phyloP scores from a whole-genome alignment of 2,113 vertebrate genomes.

The Syngnathus scovelli region DNA sequence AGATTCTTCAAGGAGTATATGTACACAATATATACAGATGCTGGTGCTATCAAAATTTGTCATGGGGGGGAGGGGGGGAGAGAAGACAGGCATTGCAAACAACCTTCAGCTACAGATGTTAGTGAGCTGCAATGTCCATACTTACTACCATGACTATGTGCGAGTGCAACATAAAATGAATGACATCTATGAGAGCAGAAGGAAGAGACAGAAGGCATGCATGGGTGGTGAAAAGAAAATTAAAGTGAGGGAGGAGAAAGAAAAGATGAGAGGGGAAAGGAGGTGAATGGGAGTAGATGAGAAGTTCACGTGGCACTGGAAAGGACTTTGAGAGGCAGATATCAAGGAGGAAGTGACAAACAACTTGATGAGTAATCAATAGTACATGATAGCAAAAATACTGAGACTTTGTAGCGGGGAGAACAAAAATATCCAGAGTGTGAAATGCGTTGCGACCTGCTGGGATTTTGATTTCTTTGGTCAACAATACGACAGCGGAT shows the following conservation, averaged over 20 bases:
- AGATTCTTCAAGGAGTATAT: slow-evolving; percentile 44
- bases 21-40: slow-evolving; percentile 65
- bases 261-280: not conserved
- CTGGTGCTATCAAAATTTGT: slow-evolving; percentile 54
- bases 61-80: not conserved
- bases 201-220: slow-evolving; percentile 35
- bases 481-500: not conserved
- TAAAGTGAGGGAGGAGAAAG: not conserved
- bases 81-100: slow-evolving; percentile 26
- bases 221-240: slow-evolving; percentile 4
- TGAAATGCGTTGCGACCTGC: slow-evolving; percentile 30
- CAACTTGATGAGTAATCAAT: slow-evolving; percentile 41
- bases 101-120: slow-evolving; percentile 57
- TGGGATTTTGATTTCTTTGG: slow-evolving; percentile 17
- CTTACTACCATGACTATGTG: slow-evolving; percentile 63
- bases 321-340: slow-evolving; percentile 21
- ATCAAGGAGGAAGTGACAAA: slow-evolving; percentile 33
- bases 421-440: slow-evolving; percentile 16
- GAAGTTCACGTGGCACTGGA: slow-evolving; percentile 1
- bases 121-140: slow-evolving; percentile 63
- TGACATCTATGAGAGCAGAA: slow-evolving; percentile 33
- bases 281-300: slow-evolving; percentile 13
- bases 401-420: slow-evolving; percentile 17
- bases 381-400: slow-evolving; percentile 48
- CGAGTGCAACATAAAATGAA: slow-evolving; percentile 40